phyloP scores from a whole-genome alignment of 2,113 vertebrate species.

The Sylvia atricapilla region DNA sequence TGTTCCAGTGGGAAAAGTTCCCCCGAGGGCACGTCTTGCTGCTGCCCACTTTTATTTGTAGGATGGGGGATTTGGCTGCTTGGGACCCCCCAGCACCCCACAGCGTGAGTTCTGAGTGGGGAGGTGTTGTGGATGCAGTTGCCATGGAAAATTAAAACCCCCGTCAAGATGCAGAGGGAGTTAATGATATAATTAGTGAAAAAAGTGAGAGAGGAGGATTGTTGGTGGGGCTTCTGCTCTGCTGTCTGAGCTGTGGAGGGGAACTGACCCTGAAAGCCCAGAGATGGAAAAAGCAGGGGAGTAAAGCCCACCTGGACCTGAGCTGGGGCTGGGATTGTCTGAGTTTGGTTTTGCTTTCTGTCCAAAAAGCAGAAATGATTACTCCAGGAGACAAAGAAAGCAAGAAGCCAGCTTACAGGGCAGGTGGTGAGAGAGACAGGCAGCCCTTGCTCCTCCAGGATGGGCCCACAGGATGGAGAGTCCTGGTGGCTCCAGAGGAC shows the following conservation, averaged over 20 bases:
- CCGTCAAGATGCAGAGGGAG: background rate
- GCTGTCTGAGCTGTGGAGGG: rapidly evolving
- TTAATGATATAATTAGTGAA: background rate
- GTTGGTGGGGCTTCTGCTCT: background rate
- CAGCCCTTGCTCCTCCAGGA: background rate
- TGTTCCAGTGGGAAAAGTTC: rapidly evolving
- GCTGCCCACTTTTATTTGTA: background rate
- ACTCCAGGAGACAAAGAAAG: background rate
- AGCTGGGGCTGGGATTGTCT: background rate
- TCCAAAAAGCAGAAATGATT: background rate
- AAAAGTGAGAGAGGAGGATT: background rate
- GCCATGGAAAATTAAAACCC: background rate
- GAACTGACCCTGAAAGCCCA: background rate
- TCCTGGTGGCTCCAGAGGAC: background rate
- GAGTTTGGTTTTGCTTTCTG: background rate
- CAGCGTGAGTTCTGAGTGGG: background rate
- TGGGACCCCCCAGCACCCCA: background rate
- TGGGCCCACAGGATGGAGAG: rapidly evolving
- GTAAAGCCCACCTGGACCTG: background rate
- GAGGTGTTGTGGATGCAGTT: background rate
- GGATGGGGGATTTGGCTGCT: background rate
- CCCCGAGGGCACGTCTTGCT: background rate
- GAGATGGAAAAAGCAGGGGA: background rate
- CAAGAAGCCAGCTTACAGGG: background rate
- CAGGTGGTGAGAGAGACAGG: background rate